Conservation (phyloP, 1,140 invertebrate genomes). For the Psilanteris sp. region DNA sequence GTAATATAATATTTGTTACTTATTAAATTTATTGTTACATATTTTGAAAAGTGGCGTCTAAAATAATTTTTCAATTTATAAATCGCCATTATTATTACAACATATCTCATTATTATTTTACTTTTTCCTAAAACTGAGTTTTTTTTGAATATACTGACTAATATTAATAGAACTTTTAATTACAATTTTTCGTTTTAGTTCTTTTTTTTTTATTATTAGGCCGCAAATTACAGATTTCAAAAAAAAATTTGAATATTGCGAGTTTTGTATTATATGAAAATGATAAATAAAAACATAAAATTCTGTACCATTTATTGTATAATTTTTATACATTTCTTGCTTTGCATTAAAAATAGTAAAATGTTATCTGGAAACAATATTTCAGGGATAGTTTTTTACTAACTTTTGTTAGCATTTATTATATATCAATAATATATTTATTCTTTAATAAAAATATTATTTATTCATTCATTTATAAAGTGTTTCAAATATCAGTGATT, state of each 20-base stretch:
- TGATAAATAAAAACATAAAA: no score
- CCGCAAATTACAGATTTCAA: not conserved
- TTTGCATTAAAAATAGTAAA: no score
- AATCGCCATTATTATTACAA: not conserved
- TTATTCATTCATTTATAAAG: no score
- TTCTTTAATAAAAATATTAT: no score
- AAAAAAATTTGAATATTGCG: not conserved
- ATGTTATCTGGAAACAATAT: no score
- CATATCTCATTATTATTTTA: constrained; percentile 1
- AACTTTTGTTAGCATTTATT: no score
- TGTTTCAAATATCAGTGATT: no score
- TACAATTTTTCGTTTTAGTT: not conserved
- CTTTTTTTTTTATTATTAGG: constrained; percentile 4
- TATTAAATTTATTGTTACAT: constrained; percentile 12
- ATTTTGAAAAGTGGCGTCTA: constrained; percentile 1
- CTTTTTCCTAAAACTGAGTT: not conserved
- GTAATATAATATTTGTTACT: constrained; percentile 28
- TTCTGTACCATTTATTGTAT: no score
- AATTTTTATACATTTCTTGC: no score
- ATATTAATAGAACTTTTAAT: constrained; percentile 11
- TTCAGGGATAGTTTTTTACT: no score
- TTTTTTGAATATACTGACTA: constrained; percentile 15
- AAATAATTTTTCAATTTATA: constrained; percentile 1
- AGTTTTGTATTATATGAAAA: no score
- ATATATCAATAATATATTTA: no score